Conservation (phyloP, 2,888 invertebrate genomes). For the Volucella inanis region DNA sequence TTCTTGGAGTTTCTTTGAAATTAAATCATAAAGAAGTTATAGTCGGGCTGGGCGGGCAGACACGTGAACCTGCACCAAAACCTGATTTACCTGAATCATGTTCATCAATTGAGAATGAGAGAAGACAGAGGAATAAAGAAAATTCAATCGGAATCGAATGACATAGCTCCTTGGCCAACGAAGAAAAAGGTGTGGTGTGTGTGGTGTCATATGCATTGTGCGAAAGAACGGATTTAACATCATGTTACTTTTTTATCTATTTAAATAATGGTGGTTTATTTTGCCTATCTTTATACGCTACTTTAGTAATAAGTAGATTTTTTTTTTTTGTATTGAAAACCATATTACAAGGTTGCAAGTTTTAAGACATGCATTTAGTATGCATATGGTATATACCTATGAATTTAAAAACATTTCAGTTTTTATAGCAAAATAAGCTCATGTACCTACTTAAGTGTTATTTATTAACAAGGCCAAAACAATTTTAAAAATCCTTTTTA, state of each 20-base stretch:
- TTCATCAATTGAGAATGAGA: conserved; percentile 71
- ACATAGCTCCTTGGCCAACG: conserved; percentile 64
- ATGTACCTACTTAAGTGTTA: too few species aligned
- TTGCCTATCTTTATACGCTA: conserved; percentile 10
- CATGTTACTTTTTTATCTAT: conserved; percentile 30
- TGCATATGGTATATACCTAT: too few species aligned
- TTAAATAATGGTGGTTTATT: conserved; percentile 28
- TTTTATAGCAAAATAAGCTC: too few species aligned
- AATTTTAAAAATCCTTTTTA: too few species aligned
- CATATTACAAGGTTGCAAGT: not conserved
- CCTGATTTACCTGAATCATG: conserved; percentile 74
- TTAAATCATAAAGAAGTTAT: conserved; percentile 75
- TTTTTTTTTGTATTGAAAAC: too few species aligned
- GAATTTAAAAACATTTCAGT: too few species aligned
- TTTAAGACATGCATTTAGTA: not conserved
- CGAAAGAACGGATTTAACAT: conserved; percentile 70
- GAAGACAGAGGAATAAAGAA: conserved; percentile 63
- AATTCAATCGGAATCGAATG: conserved; percentile 74
- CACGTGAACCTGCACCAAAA: conserved; percentile 74
- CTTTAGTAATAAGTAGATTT: not conserved
- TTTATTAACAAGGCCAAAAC: too few species aligned
- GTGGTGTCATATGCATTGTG: conserved; percentile 66
- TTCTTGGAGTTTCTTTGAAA: conserved; percentile 75
- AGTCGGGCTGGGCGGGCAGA: conserved; percentile 68
- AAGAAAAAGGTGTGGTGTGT: conserved; percentile 73